Evolutionary conservation across 2,113 vertebrate species (phyloP).

Genomic region (Buteo buteo): DNA sequence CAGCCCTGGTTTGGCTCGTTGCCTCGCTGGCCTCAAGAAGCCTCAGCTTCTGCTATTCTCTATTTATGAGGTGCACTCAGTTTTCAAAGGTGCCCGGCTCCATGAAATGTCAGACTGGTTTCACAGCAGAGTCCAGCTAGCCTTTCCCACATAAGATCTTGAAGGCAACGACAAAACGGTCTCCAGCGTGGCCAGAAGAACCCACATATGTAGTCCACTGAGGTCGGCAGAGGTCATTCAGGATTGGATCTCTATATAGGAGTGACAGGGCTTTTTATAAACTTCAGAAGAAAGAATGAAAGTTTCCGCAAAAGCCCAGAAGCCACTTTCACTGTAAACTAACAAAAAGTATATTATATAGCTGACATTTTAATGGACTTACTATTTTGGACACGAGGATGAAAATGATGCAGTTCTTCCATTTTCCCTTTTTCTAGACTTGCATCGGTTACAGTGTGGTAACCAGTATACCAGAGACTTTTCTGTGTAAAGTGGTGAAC

Average conservation of each 20-base stretch:
- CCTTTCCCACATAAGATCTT: not conserved
- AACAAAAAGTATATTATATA: constrained; percentile 2
- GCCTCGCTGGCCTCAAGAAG: not conserved
- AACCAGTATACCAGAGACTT: not conserved
- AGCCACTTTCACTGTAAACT: not conserved
- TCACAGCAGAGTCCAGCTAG: not conserved
- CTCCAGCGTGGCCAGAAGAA: not conserved
- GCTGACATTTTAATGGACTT: not conserved
- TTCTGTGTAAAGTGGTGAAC: constrained; percentile 22
- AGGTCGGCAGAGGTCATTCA: not conserved
- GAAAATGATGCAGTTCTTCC: constrained; percentile 28
- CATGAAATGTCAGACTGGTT: not conserved
- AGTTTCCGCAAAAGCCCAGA: constrained; percentile 21
- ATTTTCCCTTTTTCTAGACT: not conserved
- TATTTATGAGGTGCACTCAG: not conserved
- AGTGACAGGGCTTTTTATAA: constrained; percentile 22
- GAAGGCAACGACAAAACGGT: not conserved
- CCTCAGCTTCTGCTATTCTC: not conserved
- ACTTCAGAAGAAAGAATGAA: constrained; percentile 25
- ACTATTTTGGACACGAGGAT: not conserved
- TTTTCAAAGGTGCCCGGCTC: not conserved
- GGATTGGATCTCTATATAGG: not conserved
- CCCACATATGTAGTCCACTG: not conserved
- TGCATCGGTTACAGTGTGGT: not conserved
- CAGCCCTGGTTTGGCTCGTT: not conserved